Evolutionary conservation across 1,140 invertebrate species (phyloP), one percentile per base, ranked within the genome.

Genomic region (Rhopalosiphum padi): DNA sequence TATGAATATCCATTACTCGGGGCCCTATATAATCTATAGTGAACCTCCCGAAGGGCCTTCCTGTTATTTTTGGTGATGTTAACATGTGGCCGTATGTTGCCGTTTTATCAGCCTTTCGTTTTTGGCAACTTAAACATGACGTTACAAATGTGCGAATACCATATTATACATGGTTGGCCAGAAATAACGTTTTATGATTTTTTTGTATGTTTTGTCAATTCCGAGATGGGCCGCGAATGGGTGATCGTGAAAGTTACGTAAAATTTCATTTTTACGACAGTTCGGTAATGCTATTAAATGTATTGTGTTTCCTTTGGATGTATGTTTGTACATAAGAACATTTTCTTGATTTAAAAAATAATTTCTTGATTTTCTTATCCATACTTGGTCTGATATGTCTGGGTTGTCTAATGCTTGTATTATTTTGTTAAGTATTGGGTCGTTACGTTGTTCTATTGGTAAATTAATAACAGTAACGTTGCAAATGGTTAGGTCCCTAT

Each of bases 171-270:
- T 85, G 0, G 23, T 43, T 8, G 83, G 41, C 83, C 83, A 48
- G 22, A 48, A 87, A 87, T 87, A 87, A 21, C 43, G 21, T 9
- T 48, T 43, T 1, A 87, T 48, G 4, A 87, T 87, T 87, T 87
- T 87, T 87, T 87, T 87, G n/a, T 87, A 87, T n/a, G 43, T 87
- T 87, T 87, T 87, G 22, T 87, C 85, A 48, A 87, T 18, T n/a
- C 86, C 86, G 6, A 87, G 3, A 46, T 85, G 83, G 9, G 7
- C 83, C 8, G 83, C 7, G 9, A 43, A 85, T 4, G 83, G 83
- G 11, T 85, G 83, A 11, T 85, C 83, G 23, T 85, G 83, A 85
- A 85, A 85, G 9, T 85, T 87, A n/a, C n/a, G 18, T 21, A 48
- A n/a, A n/a, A 87, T 87, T 18, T 87, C 85, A 8, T 87, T 48